Evolutionary conservation across 2,797 vertebrate species (phyloP), one percentile per base, ranked within the genome.

Genomic region (Scolopax rusticola): DNA sequence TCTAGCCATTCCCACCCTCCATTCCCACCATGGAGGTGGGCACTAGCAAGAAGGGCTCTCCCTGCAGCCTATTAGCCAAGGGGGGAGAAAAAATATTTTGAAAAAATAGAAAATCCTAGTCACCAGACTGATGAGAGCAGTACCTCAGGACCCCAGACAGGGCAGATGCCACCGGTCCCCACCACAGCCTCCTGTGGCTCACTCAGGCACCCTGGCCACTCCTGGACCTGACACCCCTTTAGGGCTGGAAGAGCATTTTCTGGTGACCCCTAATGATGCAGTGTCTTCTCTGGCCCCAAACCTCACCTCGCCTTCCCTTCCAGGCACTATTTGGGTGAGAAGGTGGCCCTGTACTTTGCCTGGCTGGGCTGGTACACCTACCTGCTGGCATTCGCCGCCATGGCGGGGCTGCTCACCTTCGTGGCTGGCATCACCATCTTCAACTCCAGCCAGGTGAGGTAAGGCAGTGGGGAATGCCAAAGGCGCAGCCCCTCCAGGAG

Each of bases 291-390:
- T 2, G 23, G 14, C 65, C 3, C 0, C 54, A 23, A 15, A 15
- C 13, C 23, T 11, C 43, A 9, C 10, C 63, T 68, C 56, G 3
- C 9, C 38, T 68, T 38, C 59, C 38, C 74, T 48, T 90, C 38
- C 70, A 99, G 99, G 97, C 67, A 94, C 81, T 99, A 99, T 95
- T 99, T 99, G 51, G 99, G 99, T 3, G 99, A 99, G 98, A 99
- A 99, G 96, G 99, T 99, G 95, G 99, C 99, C 9, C 96, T 99
- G 87, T 99, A 99, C 97, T 99, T 99, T 12, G 98, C 99, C 78
- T 99, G 99, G 99, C 97, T 99, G 68, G 99, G 99, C 81, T 99
- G 99, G 99, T 99, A 99, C 97, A 99, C 99, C 19, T 98, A 69
- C 70, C 98, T 99, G 96, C 98, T 99, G 86, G 96, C 98, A 28